These are phyloP conservation scores for Cassiopea xamachana DNA, from an alignment of 30 jellyfish, hydroid and myxozoan species.

Conservation along the genomic window DNA sequence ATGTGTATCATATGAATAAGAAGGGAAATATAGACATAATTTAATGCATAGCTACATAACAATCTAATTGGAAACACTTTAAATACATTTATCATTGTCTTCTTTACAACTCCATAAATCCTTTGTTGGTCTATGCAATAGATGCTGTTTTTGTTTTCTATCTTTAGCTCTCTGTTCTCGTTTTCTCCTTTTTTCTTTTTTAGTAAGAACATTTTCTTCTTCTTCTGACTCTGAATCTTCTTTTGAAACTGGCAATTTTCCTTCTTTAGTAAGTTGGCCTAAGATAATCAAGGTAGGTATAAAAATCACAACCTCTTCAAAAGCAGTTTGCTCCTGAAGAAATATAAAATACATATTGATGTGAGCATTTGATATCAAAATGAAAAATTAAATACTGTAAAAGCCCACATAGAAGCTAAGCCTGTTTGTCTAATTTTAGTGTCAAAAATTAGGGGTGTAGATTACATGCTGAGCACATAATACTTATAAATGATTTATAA, in stretches of 20 bases:
- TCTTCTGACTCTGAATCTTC: constrained; percentile 66
- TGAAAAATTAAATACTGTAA: too few species aligned
- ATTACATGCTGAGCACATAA: too few species aligned
- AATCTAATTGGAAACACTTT: background rate
- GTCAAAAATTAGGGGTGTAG: too few species aligned
- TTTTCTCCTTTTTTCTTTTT: constrained; percentile 19
- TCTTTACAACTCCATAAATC: constrained; percentile 22
- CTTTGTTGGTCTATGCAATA: constrained; percentile 17
- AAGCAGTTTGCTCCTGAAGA: too few species aligned
- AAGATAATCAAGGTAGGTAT: background rate
- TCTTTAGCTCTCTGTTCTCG: constrained; percentile 27
- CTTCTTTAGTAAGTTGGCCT: background rate
- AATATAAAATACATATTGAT: too few species aligned
- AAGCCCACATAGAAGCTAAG: too few species aligned
- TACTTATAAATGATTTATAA: too few species aligned
- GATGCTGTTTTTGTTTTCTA: constrained; percentile 22
- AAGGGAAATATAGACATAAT: background rate
- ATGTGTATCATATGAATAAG: background rate
- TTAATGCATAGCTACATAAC: background rate
- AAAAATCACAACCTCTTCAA: background rate
- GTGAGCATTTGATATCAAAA: too few species aligned
- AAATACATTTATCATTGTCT: background rate
- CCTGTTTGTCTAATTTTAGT: too few species aligned
- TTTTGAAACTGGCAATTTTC: background rate
- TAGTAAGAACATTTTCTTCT: constrained; percentile 78